Evolutionary conservation across 2,888 invertebrate species (phyloP), one percentile per base, ranked within the genome.

Genomic region (Ophion slaviceki): DNA sequence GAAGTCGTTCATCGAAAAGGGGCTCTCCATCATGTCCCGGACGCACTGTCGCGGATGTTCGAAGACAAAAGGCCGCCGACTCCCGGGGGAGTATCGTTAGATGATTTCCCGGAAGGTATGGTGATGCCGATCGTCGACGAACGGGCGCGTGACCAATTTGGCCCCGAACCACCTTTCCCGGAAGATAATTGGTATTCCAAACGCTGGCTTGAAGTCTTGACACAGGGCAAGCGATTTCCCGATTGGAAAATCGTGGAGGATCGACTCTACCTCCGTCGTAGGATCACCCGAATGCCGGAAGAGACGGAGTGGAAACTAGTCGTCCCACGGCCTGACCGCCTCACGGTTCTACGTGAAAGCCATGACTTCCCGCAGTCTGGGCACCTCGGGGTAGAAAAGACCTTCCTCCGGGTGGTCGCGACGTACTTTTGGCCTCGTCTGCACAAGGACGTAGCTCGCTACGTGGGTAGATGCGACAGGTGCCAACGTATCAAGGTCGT

Each of bases 351-450:
- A 1, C 17, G 14, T 1, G 86, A 87, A 59, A 53, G 61, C 24
- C 88, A 82, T 20, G 62, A 71, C 40, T 80, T 72, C 20, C 86
- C 64, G 81, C 85, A 7, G 84, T 68, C 81, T 0, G 89, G 87
- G 0, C 90, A 90, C 57, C 61, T 85, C 2, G 90, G 91, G 0
- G 71, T 88, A 1, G 66, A 72, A 0, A 87, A 87, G 40, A 90
- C 88, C 0, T 77, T 77, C 2, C 28, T 40, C 0, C 59, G 86
- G 0, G 47, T 86, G 0, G 62, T 71, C 2, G 24, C 14, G 0
- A 4, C 11, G 6, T 89, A 89, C 47, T 90, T 86, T 67, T 91
- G 90, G 88, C 89, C 89, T 0, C 79, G 84, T 0, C 81, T 88
- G 85, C 14, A 40, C 8, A 32, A 61, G 4, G 88, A 89, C 2